Percentiles rank a stretch among this genome's conserved stretches.
Evolutionary conservation across 2,797 vertebrate genomes (phyloP).

Genomic region (Poliocrania exsul): DNA sequence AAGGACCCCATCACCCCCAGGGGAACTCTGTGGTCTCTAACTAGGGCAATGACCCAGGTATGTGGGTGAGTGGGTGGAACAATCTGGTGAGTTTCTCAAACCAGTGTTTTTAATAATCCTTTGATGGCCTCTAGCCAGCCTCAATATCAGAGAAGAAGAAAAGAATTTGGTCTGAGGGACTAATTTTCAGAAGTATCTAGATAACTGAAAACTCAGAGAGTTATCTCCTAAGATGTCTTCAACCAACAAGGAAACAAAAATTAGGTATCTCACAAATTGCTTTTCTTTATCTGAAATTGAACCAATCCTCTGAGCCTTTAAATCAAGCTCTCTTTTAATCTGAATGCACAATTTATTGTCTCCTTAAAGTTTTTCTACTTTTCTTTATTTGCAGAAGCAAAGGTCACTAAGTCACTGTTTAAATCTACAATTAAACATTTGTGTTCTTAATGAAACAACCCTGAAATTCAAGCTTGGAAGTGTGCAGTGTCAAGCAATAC

Average conservation of each 20-base stretch:
- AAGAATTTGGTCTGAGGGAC: neutral
- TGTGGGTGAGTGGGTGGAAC: neutral
- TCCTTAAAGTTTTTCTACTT: neutral
- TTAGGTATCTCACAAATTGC: neutral
- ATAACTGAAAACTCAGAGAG: neutral
- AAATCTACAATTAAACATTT: neutral
- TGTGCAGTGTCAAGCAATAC: neutral
- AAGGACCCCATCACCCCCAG: neutral
- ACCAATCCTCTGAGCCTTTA: neutral
- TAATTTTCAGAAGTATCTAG: neutral
- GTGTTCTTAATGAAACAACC: neutral
- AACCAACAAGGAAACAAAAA: neutral
- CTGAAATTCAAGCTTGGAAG: neutral
- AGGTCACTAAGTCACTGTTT: neutral
- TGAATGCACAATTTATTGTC: neutral
- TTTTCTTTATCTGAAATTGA: conserved; percentile 6
- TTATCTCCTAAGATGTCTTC: neutral
- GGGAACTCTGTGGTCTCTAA: neutral
- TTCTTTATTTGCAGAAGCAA: conserved; percentile 11
- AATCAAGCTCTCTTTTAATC: neutral
- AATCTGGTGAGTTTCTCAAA: neutral
- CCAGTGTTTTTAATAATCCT: neutral
- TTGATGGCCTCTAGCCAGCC: neutral
- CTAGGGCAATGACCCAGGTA: neutral
- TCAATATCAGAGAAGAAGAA: neutral